Percentiles rank a stretch among this genome's conserved stretches.
These are phyloP conservation scores for Festucalex cinctus DNA, from an alignment of 2,113 vertebrate genomes.

Conservation along the genomic window DNA sequence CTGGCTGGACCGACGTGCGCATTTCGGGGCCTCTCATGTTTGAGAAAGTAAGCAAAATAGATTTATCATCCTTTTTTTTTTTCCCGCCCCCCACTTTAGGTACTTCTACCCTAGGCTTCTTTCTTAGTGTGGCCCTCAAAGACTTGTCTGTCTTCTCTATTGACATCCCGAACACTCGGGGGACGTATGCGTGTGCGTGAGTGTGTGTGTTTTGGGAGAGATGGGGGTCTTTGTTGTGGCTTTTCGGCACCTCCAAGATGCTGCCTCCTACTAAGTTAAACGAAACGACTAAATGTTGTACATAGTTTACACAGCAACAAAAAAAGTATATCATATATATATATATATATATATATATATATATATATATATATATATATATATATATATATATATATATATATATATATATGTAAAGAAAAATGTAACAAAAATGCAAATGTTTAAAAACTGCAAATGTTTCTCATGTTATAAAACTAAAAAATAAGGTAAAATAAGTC, in stretches of 20 bases:
- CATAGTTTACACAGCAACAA: not conserved
- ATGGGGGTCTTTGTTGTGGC: constrained; percentile 44
- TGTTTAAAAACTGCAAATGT: too few relatives aligned
- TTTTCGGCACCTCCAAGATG: constrained; percentile 29
- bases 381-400: too few relatives aligned
- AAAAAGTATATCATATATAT: too few relatives aligned
- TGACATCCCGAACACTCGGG: constrained; percentile 35
- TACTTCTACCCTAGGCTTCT: constrained; percentile 33
- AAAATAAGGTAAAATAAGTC: too few relatives aligned
- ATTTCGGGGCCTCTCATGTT: constrained; percentile 30
- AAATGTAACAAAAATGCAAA: too few relatives aligned
- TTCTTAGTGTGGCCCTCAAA: constrained; percentile 51
- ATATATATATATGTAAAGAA: too few relatives aligned
- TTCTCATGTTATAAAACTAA: too few relatives aligned
- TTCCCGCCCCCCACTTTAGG: constrained; percentile 22
- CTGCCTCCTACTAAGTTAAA: not conserved
- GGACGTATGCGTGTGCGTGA: constrained; percentile 25
- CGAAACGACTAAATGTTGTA: not conserved
- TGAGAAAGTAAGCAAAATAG: constrained; percentile 61
- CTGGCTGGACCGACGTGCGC: constrained; percentile 36
- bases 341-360: too few relatives aligned
- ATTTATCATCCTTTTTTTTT: constrained; percentile 52
- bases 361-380: too few relatives aligned
- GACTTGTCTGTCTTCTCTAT: constrained; percentile 41
- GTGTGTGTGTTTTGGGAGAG: constrained; percentile 29